Evolutionary conservation across 2,797 vertebrate genomes (phyloP).

Genomic region (Platalea minor): DNA sequence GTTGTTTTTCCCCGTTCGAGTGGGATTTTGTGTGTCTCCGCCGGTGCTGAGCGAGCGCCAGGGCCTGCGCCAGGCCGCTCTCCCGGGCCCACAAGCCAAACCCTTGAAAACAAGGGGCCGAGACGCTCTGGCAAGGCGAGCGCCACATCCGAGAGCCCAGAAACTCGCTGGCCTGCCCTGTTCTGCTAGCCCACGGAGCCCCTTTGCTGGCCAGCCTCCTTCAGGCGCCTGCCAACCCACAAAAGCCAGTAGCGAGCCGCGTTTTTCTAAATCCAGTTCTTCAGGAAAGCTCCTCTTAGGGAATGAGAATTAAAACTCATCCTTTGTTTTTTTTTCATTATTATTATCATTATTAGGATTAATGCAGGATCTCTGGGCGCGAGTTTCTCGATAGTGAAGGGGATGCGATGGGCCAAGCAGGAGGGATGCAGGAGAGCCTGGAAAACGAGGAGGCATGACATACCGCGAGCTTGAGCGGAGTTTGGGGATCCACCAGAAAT

Average conservation of each 20-base stretch:
- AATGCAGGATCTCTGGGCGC: background rate
- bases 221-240: background rate
- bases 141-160: fast-evolving
- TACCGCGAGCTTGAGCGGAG: fast-evolving
- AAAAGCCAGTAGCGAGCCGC: fast-evolving
- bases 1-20: fast-evolving
- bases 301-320: background rate
- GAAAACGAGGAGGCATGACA: background rate
- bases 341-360: background rate
- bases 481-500: background rate
- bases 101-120: background rate
- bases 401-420: background rate
- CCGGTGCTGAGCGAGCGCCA: too few relatives aligned
- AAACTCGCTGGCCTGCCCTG: background rate
- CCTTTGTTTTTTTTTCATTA: background rate
- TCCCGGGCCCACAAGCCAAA: background rate
- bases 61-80: background rate
- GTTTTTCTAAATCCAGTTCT: fast-evolving
- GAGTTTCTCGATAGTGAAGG: too few relatives aligned
- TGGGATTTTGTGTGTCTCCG: background rate
- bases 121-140: background rate
- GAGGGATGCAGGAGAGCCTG: background rate
- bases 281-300: background rate
- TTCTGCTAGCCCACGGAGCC: background rate
- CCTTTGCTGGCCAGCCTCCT: background rate